Conservation (phyloP, 2,113 vertebrate genomes). For the Microcebus jonahi region DNA sequence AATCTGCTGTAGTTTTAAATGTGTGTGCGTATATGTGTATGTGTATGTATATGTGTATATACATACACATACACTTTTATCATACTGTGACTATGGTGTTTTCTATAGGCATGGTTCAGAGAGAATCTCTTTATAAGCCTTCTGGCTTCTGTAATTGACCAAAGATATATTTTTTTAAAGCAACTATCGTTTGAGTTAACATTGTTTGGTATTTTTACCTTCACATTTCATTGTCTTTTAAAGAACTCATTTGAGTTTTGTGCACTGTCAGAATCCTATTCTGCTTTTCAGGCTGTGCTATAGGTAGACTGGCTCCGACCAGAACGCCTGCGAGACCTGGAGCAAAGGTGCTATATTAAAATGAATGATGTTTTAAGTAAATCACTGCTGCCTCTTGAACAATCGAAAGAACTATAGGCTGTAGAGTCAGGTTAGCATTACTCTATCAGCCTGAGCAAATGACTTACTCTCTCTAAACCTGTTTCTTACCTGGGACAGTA, state of each 20-base stretch:
- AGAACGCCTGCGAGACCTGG: background rate
- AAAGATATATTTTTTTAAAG: background rate
- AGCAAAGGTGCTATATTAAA: background rate
- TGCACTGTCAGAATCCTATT: background rate
- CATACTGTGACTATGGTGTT: background rate
- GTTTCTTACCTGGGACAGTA: background rate
- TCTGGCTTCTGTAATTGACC: background rate
- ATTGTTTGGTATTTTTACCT: background rate
- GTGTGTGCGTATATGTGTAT: background rate
- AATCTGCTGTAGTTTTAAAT: conserved; percentile 1
- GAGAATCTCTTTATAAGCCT: background rate
- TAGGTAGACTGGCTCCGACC: background rate
- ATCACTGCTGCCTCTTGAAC: background rate
- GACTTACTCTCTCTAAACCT: background rate
- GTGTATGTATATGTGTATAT: background rate
- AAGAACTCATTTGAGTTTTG: background rate
- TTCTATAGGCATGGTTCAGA: background rate
- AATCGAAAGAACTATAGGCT: background rate
- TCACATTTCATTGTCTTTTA: background rate
- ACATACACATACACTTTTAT: background rate
- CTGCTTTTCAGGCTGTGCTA: background rate
- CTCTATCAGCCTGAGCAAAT: background rate
- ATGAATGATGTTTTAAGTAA: background rate
- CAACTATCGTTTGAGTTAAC: background rate
- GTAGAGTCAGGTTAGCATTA: background rate